Conservation (phyloP, 1,140 invertebrate genomes). For the Zaprionus camerounensis region DNA sequence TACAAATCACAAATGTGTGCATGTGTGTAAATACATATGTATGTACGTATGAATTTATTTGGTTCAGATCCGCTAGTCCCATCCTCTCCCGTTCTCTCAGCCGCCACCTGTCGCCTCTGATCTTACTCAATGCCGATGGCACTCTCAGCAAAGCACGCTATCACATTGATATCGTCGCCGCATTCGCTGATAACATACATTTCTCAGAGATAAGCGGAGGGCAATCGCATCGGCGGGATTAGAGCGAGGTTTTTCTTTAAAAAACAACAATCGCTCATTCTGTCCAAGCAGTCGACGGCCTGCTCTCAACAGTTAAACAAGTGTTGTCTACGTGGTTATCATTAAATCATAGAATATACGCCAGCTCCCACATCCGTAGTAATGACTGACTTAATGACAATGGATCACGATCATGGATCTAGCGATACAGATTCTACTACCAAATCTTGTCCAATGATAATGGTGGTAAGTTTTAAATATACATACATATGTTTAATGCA, state of each 20-base stretch:
- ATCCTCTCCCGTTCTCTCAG: neutral
- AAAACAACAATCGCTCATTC: conserved; percentile 58
- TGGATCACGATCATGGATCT: conserved; percentile 55
- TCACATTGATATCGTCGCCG: conserved; percentile 49
- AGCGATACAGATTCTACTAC: conserved; percentile 9
- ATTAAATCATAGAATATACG: conserved; percentile 11
- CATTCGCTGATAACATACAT: conserved; percentile 60
- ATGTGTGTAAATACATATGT: neutral
- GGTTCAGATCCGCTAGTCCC: conserved; percentile 9
- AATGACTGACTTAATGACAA: conserved; percentile 26
- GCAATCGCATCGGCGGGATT: conserved; percentile 58
- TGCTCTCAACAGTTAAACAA: conserved; percentile 65
- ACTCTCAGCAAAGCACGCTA: conserved; percentile 12
- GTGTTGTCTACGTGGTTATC: conserved; percentile 52
- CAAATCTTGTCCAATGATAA: conserved; percentile 70
- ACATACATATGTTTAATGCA: conserved; percentile 14
- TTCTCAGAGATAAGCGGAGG: conserved; percentile 70
- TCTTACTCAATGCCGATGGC: conserved; percentile 16
- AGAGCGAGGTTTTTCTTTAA: conserved; percentile 71
- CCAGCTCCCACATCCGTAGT: neutral
- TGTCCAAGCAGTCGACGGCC: conserved; percentile 57
- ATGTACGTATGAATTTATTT: neutral
- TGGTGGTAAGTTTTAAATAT: conserved; percentile 65
- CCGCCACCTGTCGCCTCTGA: neutral
- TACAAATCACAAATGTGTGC: neutral